phyloP scores from a whole-genome alignment of 2,888 invertebrate species.

The Patella depressa region DNA sequence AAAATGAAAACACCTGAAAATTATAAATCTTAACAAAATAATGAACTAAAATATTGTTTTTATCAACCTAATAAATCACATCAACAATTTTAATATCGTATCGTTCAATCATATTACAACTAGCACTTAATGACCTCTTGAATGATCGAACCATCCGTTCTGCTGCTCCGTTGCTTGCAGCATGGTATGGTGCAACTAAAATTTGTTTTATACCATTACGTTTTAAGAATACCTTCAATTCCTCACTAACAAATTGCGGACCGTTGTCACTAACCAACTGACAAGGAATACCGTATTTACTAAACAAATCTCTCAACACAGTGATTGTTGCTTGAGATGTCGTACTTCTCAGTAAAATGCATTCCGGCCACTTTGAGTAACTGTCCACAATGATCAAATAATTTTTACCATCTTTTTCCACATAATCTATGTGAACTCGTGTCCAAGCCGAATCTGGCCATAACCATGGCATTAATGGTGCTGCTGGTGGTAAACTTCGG shows the following conservation, averaged over 20 bases:
- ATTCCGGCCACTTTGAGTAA: conserved; percentile 46
- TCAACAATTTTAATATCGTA: too few relatives aligned
- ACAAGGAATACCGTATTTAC: conserved; percentile 48
- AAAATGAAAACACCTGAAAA: too few relatives aligned
- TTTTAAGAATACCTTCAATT: background rate
- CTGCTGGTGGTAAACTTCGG: conserved; percentile 4
- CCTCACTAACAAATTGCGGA: background rate
- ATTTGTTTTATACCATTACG: background rate
- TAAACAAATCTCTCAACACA: conserved; percentile 36
- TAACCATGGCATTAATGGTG: conserved; percentile 16
- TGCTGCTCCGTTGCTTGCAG: background rate
- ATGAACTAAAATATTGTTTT: too few relatives aligned
- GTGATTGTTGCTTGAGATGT: conserved; percentile 14
- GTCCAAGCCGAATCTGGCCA: conserved; percentile 49
- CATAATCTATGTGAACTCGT: conserved; percentile 70
- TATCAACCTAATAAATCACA: too few relatives aligned
- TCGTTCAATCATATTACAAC: background rate
- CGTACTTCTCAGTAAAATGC: background rate
- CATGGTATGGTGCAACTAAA: background rate
- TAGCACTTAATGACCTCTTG: background rate
- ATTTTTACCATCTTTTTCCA: conserved; percentile 61
- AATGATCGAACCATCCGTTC: background rate
- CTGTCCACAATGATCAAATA: conserved; percentile 52
- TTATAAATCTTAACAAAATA: too few relatives aligned
- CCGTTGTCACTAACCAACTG: conserved; percentile 61